phyloP scores from a whole-genome alignment of 2,888 invertebrate genomes.

The Linnaemya vulpina region DNA sequence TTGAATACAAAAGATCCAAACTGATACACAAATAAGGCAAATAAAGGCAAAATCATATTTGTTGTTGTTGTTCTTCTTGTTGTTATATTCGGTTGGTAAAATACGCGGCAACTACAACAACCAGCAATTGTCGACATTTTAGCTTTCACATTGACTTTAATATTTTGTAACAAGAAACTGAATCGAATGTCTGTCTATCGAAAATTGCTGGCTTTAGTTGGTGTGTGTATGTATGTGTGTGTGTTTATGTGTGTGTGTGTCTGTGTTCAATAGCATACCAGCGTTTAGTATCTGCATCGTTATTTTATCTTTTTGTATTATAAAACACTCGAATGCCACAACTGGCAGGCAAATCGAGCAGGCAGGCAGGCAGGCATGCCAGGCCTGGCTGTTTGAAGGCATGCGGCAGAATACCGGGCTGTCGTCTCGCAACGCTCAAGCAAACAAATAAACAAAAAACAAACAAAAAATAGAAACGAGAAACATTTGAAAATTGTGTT shows the following conservation, averaged over 20 bases:
- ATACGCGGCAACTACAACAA: slow-evolving; percentile 34
- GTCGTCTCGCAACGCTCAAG: slow-evolving; percentile 37
- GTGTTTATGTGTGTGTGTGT: slow-evolving; percentile 5
- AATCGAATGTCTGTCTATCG: background rate
- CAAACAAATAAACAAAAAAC: too few species aligned
- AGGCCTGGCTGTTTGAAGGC: slow-evolving; percentile 29
- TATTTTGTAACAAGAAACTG: slow-evolving; percentile 6
- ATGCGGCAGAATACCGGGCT: slow-evolving; percentile 26
- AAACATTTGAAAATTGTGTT: slow-evolving; percentile 60
- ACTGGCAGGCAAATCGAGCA: slow-evolving; percentile 17
- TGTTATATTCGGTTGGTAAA: background rate
- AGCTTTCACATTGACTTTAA: slow-evolving; percentile 48
- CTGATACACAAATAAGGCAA: slow-evolving; percentile 38
- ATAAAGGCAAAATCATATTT: slow-evolving; percentile 35
- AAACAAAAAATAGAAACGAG: too few species aligned
- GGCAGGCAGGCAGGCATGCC: background rate
- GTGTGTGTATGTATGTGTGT: slow-evolving; percentile 4
- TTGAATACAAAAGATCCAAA: slow-evolving; percentile 54
- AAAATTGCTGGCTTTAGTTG: too few species aligned
- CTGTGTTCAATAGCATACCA: background rate
- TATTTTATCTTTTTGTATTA: slow-evolving; percentile 31
- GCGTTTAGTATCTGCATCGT: slow-evolving; percentile 1
- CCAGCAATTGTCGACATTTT: slow-evolving; percentile 67
- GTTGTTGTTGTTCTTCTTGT: slow-evolving; percentile 26
- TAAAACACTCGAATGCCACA: slow-evolving; percentile 23